Conservation (phyloP, 2,888 invertebrate species). For the Serrognathus titanus region DNA sequence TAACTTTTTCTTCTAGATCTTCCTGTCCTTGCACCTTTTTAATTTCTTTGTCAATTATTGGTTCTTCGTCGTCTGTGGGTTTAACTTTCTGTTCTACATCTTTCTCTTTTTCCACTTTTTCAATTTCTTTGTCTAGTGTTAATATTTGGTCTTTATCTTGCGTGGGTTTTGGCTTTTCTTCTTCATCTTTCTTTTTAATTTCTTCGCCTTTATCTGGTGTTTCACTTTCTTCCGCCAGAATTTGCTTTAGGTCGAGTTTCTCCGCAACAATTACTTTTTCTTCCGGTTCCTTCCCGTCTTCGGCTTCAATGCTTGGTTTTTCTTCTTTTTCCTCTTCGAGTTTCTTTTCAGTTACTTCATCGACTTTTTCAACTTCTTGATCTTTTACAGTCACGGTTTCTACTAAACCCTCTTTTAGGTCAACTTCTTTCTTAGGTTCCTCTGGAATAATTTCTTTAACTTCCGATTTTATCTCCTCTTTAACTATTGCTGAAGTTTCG, state of each 20-base stretch:
- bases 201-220: no score
- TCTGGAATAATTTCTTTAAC: neutral
- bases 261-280: constrained; percentile 20
- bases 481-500: no score
- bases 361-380: neutral
- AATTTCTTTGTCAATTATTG: no score
- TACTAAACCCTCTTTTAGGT: constrained; percentile 25
- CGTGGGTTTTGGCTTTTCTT: no score
- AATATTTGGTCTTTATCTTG: no score
- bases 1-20: constrained; percentile 5
- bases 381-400: neutral
- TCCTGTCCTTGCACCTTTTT: no score
- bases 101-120: neutral
- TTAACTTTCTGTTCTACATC: no score
- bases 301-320: neutral
- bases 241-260: no score
- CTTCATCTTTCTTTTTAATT: no score
- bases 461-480: neutral
- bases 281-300: neutral
- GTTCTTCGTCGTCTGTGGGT: no score
- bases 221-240: no score
- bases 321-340: neutral
- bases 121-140: neutral
- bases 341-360: neutral
- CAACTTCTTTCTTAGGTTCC: constrained; percentile 29